Conservation (phyloP, 2,888 invertebrate genomes). For the Notodonta dromedarius region DNA sequence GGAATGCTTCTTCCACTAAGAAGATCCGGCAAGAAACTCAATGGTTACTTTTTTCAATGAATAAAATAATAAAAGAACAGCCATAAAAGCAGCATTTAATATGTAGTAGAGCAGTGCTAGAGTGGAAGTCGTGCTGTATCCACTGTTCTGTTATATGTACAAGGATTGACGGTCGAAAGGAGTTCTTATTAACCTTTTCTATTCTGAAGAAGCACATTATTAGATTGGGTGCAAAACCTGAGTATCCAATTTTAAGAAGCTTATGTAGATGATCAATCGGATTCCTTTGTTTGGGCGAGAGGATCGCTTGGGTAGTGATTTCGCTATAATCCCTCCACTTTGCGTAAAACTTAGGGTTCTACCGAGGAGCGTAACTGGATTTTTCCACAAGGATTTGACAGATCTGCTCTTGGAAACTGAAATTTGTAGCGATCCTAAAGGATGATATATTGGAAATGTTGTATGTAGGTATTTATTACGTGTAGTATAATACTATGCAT, state of each 20-base stretch:
- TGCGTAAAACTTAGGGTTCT: not conserved
- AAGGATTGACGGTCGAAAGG: too few relatives aligned
- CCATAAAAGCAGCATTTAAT: too few relatives aligned
- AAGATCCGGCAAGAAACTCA: too few relatives aligned
- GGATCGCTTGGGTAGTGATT: not conserved
- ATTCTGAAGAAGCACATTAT: not conserved
- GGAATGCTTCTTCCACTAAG: too few relatives aligned
- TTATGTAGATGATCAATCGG: not conserved
- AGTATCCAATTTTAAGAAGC: not conserved
- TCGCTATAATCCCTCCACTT: not conserved
- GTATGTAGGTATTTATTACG: too few relatives aligned
- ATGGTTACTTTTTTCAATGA: too few relatives aligned
- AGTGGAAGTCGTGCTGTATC: too few relatives aligned
- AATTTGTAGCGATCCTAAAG: not conserved
- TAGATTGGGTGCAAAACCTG: conserved; percentile 4
- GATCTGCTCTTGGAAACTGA: not conserved
- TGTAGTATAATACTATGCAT: too few relatives aligned
- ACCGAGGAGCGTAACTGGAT: not conserved
- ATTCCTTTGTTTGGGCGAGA: not conserved
- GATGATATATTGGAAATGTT: too few relatives aligned
- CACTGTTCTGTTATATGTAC: too few relatives aligned
- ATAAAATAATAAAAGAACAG: too few relatives aligned
- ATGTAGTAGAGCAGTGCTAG: too few relatives aligned
- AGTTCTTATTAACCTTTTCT: not conserved
- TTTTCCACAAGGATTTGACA: not conserved